Evolutionary conservation across 1,140 invertebrate species (phyloP), one percentile per base, ranked within the genome.

Genomic region (Oedothorax gibbosus): DNA sequence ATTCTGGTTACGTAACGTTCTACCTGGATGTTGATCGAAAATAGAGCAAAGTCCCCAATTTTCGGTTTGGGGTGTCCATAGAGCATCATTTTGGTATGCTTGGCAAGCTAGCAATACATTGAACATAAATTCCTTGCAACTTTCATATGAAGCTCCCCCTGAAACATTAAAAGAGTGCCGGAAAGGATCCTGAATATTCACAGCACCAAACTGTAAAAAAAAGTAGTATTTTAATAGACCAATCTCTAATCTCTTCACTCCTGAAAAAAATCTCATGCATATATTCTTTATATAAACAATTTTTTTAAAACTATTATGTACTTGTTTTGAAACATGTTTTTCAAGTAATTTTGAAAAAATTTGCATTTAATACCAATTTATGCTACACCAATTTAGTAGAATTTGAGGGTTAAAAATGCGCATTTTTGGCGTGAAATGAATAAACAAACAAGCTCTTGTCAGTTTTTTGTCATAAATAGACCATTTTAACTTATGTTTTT

Each of bases 111-210:
- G 62, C 10, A 54, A n/a, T 53, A 68, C 14, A 20, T 11, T 14
- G 57, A 15, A 66, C 21, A 53, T 15, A 14, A 79, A 79, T 66
- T 35, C 56, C 21, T 15, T 18, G n/a, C 76, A 79, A 35, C 49
- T 49, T 54, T 79, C 18, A 49, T 21, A 79, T 0, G 15, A n/a
- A 5, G 64, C 60, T 15, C 7, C 15, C 11, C 12, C n/a, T 15
- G 76, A 66, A 18, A 60, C 64, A 66, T 79, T 79, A 15, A 54
- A 79, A 20, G 14, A 51, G 35, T 35, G 76, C 15, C 76, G 76
- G 60, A 79, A 79, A 21, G 76, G 76, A 66, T 79, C 76, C n/a
- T 66, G 64, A 14, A 81, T 71, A 71, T 21, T 62, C 11, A 81
- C 56, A 60, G 68, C 51, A 12, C 65, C 65, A 62, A 81, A 54